These are phyloP conservation scores for Actinia tenebrosa DNA, from an alignment of 64 coral and sea anemone genomes.

Conservation along the genomic window DNA sequence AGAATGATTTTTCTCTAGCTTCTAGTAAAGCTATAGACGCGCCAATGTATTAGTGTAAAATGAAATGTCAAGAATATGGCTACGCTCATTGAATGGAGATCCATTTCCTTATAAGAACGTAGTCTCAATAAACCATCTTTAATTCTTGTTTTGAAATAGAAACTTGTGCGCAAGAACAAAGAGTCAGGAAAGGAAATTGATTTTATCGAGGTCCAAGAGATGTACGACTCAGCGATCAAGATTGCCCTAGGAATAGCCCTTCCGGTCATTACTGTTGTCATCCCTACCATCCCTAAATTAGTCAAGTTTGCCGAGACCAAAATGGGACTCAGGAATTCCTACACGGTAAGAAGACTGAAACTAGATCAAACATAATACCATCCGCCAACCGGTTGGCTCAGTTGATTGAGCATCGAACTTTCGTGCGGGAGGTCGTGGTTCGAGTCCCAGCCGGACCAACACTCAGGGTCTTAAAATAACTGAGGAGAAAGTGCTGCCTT, in stretches of 20 bases:
- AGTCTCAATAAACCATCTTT: background rate
- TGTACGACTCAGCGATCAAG: background rate
- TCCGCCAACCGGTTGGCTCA: no score
- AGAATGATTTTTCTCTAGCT: no score
- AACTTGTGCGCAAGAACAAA: slow-evolving; percentile 1
- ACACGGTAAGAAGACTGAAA: background rate
- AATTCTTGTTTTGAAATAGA: background rate
- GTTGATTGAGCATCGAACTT: no score
- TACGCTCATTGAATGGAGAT: no score
- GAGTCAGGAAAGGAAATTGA: background rate
- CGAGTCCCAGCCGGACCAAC: no score
- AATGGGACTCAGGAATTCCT: background rate
- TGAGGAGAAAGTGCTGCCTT: no score
- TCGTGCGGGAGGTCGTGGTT: no score
- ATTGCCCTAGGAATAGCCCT: background rate
- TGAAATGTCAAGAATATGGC: no score
- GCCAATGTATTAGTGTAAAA: no score
- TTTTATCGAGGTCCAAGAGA: background rate
- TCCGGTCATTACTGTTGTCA: background rate
- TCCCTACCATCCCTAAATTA: background rate
- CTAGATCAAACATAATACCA: background rate
- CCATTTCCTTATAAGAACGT: no score
- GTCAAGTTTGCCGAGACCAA: background rate
- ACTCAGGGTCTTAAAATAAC: no score
- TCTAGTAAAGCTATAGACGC: no score